phyloP scores from a whole-genome alignment of 2,888 invertebrate genomes.

The Oscheius sp. region DNA sequence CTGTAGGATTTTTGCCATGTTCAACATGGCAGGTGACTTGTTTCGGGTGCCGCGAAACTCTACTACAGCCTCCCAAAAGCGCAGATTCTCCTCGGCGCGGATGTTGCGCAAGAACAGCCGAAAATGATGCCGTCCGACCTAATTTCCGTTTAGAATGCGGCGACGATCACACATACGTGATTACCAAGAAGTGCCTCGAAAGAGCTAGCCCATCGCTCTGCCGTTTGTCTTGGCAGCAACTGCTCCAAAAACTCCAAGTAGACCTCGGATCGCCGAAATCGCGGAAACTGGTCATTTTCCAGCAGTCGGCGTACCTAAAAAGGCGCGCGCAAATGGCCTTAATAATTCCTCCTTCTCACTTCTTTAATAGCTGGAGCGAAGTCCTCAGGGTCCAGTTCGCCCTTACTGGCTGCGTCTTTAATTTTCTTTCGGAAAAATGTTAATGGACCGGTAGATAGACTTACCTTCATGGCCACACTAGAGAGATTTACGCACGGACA shows the following conservation, averaged over 20 bases:
- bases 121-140: slow-evolving; percentile 72
- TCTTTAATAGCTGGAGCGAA: slow-evolving; percentile 68
- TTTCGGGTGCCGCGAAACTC: slow-evolving; percentile 64
- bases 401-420: slow-evolving; percentile 55
- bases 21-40: slow-evolving; percentile 65
- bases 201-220: slow-evolving; percentile 69
- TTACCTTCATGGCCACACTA: slow-evolving; percentile 65
- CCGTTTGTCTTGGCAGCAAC: slow-evolving; percentile 68
- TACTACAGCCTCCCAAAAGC: slow-evolving; percentile 70
- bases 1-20: slow-evolving; percentile 66
- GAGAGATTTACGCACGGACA: slow-evolving; percentile 67
- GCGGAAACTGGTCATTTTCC: slow-evolving; percentile 72
- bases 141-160: background rate
- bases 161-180: slow-evolving; percentile 44
- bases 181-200: slow-evolving; percentile 71
- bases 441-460: background rate
- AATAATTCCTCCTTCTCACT: slow-evolving; percentile 36
- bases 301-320: slow-evolving; percentile 64
- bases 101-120: slow-evolving; percentile 68
- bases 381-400: slow-evolving; percentile 61
- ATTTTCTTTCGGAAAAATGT: slow-evolving; percentile 51
- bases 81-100: slow-evolving; percentile 72
- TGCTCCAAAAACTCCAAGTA: slow-evolving; percentile 62
- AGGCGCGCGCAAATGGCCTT: background rate
- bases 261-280: slow-evolving; percentile 69